Percentiles rank a stretch among this genome's conserved stretches.
Conservation (phyloP, 37 sponge, comb jelly and placozoan genomes). For the Oopsacas minuta region DNA sequence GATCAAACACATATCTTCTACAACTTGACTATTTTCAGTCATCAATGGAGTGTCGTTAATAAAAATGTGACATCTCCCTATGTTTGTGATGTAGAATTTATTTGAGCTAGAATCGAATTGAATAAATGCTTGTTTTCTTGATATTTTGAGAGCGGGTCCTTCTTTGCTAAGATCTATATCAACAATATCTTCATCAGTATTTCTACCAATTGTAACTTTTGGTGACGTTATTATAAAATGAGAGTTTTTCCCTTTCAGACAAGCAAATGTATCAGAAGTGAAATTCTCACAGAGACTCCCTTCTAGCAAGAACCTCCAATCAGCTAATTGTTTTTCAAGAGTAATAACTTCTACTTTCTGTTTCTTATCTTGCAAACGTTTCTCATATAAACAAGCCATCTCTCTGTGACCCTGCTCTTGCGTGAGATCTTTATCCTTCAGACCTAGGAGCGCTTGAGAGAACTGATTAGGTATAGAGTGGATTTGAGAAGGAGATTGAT, state of each 20-base stretch:
- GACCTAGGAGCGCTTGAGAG: not conserved
- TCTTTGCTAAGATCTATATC: conserved; percentile 81
- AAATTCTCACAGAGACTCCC: not conserved
- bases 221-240: conserved; percentile 56
- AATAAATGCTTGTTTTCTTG: conserved; percentile 53
- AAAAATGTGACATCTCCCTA: not conserved
- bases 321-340: conserved; percentile 66
- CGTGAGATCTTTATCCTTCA: not conserved
- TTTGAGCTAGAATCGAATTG: not conserved
- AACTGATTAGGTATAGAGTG: not conserved
- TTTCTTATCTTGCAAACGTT: conserved; percentile 38
- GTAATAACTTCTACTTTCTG: conserved; percentile 37
- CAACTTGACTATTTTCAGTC: not conserved
- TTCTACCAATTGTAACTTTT: conserved; percentile 59
- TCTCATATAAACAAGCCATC: not conserved
- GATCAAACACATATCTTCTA: not conserved
- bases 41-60: not conserved
- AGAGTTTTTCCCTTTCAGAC: conserved; percentile 48
- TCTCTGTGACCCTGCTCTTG: not conserved
- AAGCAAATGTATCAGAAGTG: conserved; percentile 28
- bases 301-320: conserved; percentile 49
- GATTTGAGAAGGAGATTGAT: conserved; percentile 32
- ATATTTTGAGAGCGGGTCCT: conserved; percentile 66
- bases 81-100: not conserved
- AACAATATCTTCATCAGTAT: conserved; percentile 34